A percentile compares a stretch with the other conserved stretches of the same genome.
Conservation (phyloP, 2,797 vertebrate genomes). For the Spondyliosoma cantharus region DNA sequence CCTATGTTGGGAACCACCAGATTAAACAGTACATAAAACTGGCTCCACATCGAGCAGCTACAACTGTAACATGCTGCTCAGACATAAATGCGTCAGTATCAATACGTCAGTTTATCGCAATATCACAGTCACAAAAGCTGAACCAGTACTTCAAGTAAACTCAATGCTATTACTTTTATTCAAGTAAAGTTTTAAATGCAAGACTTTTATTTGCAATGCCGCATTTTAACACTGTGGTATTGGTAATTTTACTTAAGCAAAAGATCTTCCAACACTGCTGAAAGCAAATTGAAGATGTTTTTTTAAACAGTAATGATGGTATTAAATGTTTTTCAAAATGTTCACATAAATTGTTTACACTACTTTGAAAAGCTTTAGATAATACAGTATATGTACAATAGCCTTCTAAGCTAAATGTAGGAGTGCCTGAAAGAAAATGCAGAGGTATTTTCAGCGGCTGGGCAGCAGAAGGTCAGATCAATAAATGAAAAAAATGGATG, state of each 20-base stretch:
- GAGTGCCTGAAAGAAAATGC: constrained; percentile 55
- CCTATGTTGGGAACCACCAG: not conserved
- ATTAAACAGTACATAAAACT: not conserved
- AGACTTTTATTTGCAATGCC: not conserved
- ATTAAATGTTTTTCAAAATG: not conserved
- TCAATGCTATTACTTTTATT: not conserved
- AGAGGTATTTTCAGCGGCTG: constrained; percentile 67
- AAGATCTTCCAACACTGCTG: not conserved
- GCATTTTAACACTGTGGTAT: not conserved
- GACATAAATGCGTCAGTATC: not conserved
- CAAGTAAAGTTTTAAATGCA: not conserved
- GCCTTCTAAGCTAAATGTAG: constrained; percentile 32
- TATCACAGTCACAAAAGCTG: too few species aligned
- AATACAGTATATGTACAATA: constrained; percentile 39
- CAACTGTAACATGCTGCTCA: not conserved
- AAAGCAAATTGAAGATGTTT: not conserved
- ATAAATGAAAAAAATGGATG: constrained; percentile 76
- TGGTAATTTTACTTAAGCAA: not conserved
- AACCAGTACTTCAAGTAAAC: not conserved
- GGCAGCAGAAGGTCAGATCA: constrained; percentile 82
- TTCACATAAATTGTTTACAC: constrained; percentile 20
- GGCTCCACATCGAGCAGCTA: not conserved
- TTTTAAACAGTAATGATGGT: constrained; percentile 1
- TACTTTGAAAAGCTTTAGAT: constrained; percentile 31
- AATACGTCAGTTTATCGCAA: not conserved